Evolutionary conservation across 64 coral and sea anemone genomes (phyloP).

Genomic region (Montipora sp.): DNA sequence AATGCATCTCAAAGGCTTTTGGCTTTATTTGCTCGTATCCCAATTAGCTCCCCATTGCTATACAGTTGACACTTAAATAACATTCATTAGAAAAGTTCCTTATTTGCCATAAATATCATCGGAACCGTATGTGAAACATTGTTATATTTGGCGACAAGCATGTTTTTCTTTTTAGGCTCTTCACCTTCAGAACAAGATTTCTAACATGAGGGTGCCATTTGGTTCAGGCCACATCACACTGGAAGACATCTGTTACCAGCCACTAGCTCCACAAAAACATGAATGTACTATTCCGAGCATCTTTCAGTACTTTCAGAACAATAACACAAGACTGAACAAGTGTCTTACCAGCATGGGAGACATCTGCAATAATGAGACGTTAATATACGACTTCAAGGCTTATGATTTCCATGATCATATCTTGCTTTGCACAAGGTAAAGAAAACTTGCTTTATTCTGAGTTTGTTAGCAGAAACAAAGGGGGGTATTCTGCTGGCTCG

Average conservation of each 20-base stretch:
- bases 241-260: slow-evolving; percentile 85
- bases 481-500: too few relatives aligned
- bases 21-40: too few relatives aligned
- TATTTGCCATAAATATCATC: too few relatives aligned
- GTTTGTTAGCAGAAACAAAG: too few relatives aligned
- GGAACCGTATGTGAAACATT: too few relatives aligned
- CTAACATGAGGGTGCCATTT: slow-evolving; percentile 81
- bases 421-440: slow-evolving; percentile 69
- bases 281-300: slow-evolving; percentile 81
- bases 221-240: slow-evolving; percentile 73
- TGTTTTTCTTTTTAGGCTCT: slow-evolving; percentile 53
- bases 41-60: too few relatives aligned
- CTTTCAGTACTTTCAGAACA: slow-evolving; percentile 94
- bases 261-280: slow-evolving; percentile 70
- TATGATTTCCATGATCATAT: slow-evolving; percentile 82
- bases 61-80: too few relatives aligned
- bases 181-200: slow-evolving; percentile 73
- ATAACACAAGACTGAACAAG: slow-evolving; percentile 71
- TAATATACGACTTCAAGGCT: slow-evolving; percentile 1
- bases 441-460: background rate
- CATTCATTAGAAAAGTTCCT: too few relatives aligned
- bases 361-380: background rate
- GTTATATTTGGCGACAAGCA: too few relatives aligned
- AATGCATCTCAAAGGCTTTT: too few relatives aligned
- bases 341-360: slow-evolving; percentile 40